These are phyloP conservation scores for Sphinx pinastri DNA, from an alignment of 2,888 invertebrate genomes.

Conservation along the genomic window DNA sequence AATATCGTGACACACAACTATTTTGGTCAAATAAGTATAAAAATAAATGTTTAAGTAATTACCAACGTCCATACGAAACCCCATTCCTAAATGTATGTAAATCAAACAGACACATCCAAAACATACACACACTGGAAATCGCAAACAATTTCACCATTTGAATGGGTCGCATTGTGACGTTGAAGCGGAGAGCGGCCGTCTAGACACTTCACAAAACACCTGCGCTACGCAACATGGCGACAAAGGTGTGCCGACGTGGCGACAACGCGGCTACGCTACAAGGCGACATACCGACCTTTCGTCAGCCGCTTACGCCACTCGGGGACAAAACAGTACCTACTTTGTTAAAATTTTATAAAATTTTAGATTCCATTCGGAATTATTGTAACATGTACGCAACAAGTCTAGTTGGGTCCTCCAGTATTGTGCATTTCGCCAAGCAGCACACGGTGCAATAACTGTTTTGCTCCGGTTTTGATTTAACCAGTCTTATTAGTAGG, in stretches of 20 bases:
- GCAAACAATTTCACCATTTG: constrained; percentile 9
- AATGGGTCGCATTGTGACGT: background rate
- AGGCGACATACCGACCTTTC: background rate
- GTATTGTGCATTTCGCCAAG: too few species aligned
- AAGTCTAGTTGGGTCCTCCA: too few species aligned
- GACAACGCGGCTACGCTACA: background rate
- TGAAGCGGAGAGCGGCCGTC: background rate
- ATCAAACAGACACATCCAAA: background rate
- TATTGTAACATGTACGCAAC: too few species aligned
- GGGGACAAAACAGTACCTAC: background rate
- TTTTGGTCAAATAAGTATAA: too few species aligned
- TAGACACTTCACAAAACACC: constrained; percentile 8
- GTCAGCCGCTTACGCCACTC: background rate
- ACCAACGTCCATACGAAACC: too few species aligned
- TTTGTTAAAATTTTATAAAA: background rate
- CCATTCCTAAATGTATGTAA: background rate
- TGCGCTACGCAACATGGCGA: background rate
- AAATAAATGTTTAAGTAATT: too few species aligned
- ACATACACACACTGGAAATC: background rate
- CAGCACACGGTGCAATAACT: too few species aligned
- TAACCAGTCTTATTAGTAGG: too few species aligned
- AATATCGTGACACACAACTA: too few species aligned
- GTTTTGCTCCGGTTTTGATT: too few species aligned
- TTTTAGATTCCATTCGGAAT: too few species aligned
- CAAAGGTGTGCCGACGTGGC: background rate